Base-by-base conservation (phyloP, 2,113 vertebrate species). In the Abramis brama region DNA sequence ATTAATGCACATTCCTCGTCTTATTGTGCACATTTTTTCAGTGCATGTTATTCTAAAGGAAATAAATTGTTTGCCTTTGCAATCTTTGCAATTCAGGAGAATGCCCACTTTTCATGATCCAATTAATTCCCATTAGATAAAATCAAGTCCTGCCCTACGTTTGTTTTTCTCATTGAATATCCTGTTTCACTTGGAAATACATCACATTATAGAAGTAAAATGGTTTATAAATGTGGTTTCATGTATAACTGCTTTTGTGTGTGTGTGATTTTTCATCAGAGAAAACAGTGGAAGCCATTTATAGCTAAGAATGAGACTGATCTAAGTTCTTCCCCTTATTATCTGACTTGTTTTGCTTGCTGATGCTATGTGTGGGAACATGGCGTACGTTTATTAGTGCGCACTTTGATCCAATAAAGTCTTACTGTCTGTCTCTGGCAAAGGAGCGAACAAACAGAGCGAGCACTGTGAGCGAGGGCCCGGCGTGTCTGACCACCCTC, bases 401-500 rank as follows among this genome's bases (percentile, higher is more conserved):
- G 17, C 2, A 10, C 55, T 75, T 70, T 64, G 68, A 79, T 27
- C 52, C 30, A 3, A 86, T 73, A 74, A 75, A 27, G 64, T 85
- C 36, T 43, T 57, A 47, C 27, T 75, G 77, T 64, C 30, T 70
- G 45, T 88, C 76, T 88, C 62, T 85, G 86, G 86, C 79, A 91
- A 86, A 82, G 66, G 85, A 79, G 68, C 60, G 23, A 86, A 87
- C 84, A 92, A 91, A 92, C 86, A 92, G 77, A 89, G 87, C 9
- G 19, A 70, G 19, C 15, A 88, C 78, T 86, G 50, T 57, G 87
- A 90, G 89, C 82, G 87, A 82, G 84, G 92, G 88, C 89, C 82
- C 82, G 57, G 79, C 39, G 88, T 71, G 83, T 74, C 39, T 92
- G 91, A 92, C 92, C 92, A 90, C 89, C 89, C 92, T 92, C 92